phyloP scores from a whole-genome alignment of 2,888 invertebrate genomes.

The Chalcis sispes region DNA sequence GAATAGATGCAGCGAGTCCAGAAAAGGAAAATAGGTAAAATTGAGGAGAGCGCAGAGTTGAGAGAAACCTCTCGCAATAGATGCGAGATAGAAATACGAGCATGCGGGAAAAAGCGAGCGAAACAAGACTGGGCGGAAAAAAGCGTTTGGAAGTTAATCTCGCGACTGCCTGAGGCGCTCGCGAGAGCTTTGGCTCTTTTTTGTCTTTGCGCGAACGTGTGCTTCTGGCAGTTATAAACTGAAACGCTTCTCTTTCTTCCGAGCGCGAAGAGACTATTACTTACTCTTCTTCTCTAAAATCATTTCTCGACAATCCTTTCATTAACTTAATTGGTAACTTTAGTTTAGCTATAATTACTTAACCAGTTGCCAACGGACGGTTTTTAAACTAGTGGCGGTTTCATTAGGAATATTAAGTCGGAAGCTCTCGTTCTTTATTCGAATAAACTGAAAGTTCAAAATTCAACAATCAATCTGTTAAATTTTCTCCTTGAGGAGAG shows the following conservation, averaged over 20 bases:
- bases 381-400: too few species aligned
- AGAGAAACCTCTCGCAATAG: conserved; percentile 1
- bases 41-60: neutral
- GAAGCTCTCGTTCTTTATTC: too few species aligned
- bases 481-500: too few species aligned
- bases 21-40: conserved; percentile 1
- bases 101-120: conserved; percentile 14
- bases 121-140: conserved; percentile 38
- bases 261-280: neutral
- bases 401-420: too few species aligned
- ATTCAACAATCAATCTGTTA: too few species aligned
- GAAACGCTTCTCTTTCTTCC: conserved; percentile 30
- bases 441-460: too few species aligned
- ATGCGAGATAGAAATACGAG: conserved; percentile 17
- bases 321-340: conserved; percentile 19
- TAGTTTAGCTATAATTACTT: too few species aligned
- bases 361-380: too few species aligned
- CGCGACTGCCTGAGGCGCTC: conserved; percentile 63
- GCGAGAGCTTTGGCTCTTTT: conserved; percentile 61
- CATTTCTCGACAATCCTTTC: conserved; percentile 19
- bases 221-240: conserved; percentile 63
- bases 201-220: conserved; percentile 58
- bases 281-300: neutral
- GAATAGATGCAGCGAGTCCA: conserved; percentile 28
- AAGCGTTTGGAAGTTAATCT: conserved; percentile 66